Base-by-base conservation (phyloP, 2,797 vertebrate species). In the Chelon auratus region DNA sequence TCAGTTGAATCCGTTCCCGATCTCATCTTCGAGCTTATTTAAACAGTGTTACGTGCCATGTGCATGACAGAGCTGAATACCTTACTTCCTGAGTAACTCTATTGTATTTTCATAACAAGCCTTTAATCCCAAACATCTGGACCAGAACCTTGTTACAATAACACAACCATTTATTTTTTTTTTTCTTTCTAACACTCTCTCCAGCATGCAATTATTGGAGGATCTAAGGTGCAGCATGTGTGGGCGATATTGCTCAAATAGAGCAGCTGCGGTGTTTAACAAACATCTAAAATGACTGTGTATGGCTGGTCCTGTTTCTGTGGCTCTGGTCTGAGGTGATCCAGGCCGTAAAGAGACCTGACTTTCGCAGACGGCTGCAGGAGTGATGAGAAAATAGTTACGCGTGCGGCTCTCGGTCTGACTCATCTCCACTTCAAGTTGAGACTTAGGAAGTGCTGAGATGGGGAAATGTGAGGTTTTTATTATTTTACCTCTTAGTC, bases 51-150 rank as follows among this genome's bases (percentile, higher is more conserved):
- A 68, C 81, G 87, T 90, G 77, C 86, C 75, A 69, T 65, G 64
- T 78, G 81, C 76, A 86, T 87, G 89, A 88, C 85, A 61, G 77
- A 50, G 60, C 69, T 12, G 60, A 91, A 91, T 86, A 82, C 83
- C 81, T 71, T 56, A 81, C 78, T 53, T 83, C 70, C 76, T 52
- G 62, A 66, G 82, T 83, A 78, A 89, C 75, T 78, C 40, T 68
- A 81, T 81, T 86, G 69, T 87, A 87, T 89, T 89, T 89, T 88
- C 76, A 88, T 84, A 88, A 85, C 68, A 85, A 81, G 75, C 77
- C 77, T 79, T 82, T 84, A 90, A 91, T 91, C 85, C 76, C 57
- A 66, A 87, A 87, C 86, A 88, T 91, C 91, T 93, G 89, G 85
- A 79, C 58, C 74, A 71, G 78, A 82, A 79, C 80, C 77, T 75